These are phyloP conservation scores for Aphis gossypii DNA, from an alignment of 1,140 invertebrate genomes.

Conservation along the genomic window DNA sequence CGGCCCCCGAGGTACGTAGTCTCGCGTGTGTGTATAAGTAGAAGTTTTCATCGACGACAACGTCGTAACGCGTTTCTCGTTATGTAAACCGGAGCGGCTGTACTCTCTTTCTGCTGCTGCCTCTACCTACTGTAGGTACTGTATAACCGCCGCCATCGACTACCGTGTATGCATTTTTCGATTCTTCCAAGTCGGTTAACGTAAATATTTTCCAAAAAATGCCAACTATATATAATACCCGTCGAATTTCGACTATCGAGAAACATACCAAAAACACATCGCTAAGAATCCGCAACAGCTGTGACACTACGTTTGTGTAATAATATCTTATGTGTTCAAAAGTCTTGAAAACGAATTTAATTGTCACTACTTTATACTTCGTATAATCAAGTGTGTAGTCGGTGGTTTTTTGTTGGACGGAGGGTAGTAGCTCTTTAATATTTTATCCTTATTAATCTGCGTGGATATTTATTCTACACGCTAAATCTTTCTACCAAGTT, in stretches of 20 bases:
- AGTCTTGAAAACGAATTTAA: not conserved
- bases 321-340: too few species aligned
- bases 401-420: too few species aligned
- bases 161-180: not conserved
- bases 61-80: slow-evolving; percentile 25
- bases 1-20: not conserved
- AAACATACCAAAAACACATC: not conserved
- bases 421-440: too few species aligned
- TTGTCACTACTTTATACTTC: not conserved
- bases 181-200: too few species aligned
- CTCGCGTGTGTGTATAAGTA: not conserved
- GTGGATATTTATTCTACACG: too few species aligned
- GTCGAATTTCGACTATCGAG: not conserved
- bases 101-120: not conserved
- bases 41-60: not conserved
- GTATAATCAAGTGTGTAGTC: too few species aligned
- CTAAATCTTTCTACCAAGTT: too few species aligned
- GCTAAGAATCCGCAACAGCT: not conserved
- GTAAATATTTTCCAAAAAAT: not conserved
- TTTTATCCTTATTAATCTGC: too few species aligned
- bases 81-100: not conserved
- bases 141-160: not conserved
- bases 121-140: not conserved
- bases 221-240: not conserved
- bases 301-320: not conserved